Conservation (phyloP, 2,113 vertebrate genomes). For the Myrmophylax atrothorax region DNA sequence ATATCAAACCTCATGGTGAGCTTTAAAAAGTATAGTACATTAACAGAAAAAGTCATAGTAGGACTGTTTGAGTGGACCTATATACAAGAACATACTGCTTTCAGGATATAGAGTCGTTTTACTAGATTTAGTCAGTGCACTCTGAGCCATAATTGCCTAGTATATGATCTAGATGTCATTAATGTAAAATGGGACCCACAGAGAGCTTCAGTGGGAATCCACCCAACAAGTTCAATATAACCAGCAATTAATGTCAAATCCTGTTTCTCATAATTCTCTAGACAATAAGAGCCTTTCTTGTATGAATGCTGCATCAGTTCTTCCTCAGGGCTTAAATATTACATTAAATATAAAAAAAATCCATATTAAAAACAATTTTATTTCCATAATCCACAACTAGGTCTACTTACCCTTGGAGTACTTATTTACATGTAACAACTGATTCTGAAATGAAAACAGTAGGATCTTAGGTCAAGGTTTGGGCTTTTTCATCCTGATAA, state of each 20-base stretch:
- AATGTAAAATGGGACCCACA: background rate
- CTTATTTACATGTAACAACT: background rate
- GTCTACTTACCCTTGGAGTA: background rate
- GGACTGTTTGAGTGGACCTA: background rate
- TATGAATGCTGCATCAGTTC: background rate
- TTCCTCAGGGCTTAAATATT: background rate
- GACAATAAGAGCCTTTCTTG: background rate
- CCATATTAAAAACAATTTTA: accelerated
- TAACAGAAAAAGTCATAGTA: background rate
- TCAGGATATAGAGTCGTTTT: background rate
- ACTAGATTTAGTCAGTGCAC: background rate
- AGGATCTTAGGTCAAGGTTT: background rate
- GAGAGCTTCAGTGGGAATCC: background rate
- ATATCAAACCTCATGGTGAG: background rate
- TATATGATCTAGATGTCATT: background rate
- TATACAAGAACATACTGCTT: background rate
- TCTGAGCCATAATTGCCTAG: background rate
- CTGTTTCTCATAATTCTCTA: background rate
- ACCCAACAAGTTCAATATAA: background rate
- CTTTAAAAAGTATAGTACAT: background rate
- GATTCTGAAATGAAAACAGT: background rate
- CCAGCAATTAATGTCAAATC: background rate
- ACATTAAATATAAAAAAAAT: background rate
- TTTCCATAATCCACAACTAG: background rate
- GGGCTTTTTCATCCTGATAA: background rate